phyloP scores from a whole-genome alignment of 2,888 invertebrate species.

The Hybos culiciformis region DNA sequence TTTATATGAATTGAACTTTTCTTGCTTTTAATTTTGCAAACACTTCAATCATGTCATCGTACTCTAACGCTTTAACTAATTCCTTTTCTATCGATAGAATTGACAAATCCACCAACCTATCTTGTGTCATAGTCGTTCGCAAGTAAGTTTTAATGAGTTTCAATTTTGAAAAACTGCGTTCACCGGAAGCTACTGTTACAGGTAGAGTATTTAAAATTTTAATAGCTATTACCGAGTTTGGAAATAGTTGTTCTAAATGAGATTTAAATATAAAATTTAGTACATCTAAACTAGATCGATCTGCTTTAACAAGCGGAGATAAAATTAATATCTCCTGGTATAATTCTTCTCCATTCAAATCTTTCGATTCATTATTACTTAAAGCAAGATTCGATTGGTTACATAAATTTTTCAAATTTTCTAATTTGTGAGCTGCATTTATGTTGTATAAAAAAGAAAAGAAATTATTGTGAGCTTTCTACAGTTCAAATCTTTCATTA shows the following conservation, averaged over 20 bases:
- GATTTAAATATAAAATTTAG: neutral
- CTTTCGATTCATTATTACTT: neutral
- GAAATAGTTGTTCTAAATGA: neutral
- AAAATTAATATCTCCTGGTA: neutral
- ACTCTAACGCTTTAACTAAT: neutral
- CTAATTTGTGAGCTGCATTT: neutral
- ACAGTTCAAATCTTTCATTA: neutral
- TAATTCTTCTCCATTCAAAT: neutral
- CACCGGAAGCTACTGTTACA: constrained; percentile 2
- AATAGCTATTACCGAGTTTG: neutral
- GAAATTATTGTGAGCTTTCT: neutral
- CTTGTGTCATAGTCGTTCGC: constrained; percentile 4
- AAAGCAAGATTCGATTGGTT: neutral
- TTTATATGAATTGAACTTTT: neutral
- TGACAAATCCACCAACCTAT: constrained; percentile 4
- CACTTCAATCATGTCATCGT: neutral
- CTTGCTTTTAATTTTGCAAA: neutral
- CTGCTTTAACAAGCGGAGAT: neutral
- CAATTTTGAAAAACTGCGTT: constrained; percentile 8
- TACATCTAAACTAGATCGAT: neutral
- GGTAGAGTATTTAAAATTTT: constrained; percentile 1
- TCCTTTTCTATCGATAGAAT: constrained; percentile 4
- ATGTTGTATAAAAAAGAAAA: constrained; percentile 2
- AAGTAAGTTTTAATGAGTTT: constrained; percentile 5
- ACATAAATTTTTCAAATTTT: constrained; percentile 1